Evolutionary conservation across 2,888 invertebrate species (phyloP).

Genomic region (Philopedon plagiatum): DNA sequence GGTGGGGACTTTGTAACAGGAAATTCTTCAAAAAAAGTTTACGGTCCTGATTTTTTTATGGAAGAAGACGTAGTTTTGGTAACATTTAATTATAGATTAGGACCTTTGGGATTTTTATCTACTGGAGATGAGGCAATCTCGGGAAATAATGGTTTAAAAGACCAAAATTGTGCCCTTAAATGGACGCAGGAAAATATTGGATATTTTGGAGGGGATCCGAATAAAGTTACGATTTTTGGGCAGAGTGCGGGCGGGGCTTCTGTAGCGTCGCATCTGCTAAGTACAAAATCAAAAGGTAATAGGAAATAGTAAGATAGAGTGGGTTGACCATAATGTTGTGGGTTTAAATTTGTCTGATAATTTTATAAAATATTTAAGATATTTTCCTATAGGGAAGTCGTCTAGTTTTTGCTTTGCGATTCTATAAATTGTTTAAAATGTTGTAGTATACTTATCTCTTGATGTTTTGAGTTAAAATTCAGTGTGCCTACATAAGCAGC

Average conservation of each 20-base stretch:
- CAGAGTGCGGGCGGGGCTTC: conserved; percentile 34
- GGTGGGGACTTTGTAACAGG: conserved; percentile 66
- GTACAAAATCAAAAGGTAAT: conserved; percentile 27
- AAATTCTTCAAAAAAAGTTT: conserved; percentile 52
- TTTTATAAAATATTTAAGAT: no score
- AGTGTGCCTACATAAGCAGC: no score
- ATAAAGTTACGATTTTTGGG: conserved; percentile 32
- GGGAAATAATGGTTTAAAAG: conserved; percentile 37
- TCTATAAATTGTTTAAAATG: no score
- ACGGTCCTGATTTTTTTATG: conserved; percentile 62
- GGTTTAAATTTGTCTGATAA: no score
- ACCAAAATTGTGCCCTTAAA: conserved; percentile 29
- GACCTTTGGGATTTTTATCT: conserved; percentile 36
- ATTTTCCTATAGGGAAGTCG: no score
- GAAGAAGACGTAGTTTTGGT: conserved; percentile 60
- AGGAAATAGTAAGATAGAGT: no score
- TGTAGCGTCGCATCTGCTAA: conserved; percentile 25
- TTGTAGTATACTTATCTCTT: no score
- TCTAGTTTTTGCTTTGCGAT: no score
- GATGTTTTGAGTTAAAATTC: no score
- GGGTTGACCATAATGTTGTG: no score
- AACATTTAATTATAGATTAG: conserved; percentile 60
- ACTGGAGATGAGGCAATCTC: conserved; percentile 30
- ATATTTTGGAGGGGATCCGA: conserved; percentile 34
- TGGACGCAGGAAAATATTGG: conserved; percentile 31